A percentile compares a stretch with the other conserved stretches of the same genome.
Evolutionary conservation across 2,797 vertebrate species (phyloP).

Genomic region (Muraenolepis orangiensis): DNA sequence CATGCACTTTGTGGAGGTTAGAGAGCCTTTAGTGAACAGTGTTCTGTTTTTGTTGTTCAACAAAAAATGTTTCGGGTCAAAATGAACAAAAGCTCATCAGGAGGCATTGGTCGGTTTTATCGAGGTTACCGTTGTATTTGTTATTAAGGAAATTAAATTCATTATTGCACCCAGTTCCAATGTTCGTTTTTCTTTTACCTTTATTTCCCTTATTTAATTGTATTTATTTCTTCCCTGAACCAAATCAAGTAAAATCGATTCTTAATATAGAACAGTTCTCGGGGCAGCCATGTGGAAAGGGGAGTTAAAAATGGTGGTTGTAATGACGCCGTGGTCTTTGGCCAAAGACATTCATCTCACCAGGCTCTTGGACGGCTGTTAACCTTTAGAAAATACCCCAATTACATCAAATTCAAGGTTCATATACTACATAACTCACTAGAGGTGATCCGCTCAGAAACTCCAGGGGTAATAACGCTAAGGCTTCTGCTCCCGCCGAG

Average conservation of each 20-base stretch:
- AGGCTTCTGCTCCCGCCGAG: background rate
- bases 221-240: constrained; percentile 16
- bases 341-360: constrained; percentile 31
- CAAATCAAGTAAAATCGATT: constrained; percentile 22
- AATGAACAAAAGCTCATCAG: background rate
- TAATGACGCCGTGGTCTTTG: constrained; percentile 28
- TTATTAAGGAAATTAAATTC: constrained; percentile 45
- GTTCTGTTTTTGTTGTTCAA: background rate
- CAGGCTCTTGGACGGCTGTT: constrained; percentile 32
- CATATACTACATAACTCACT: constrained; percentile 7
- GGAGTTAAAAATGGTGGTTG: constrained; percentile 26
- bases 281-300: constrained; percentile 12
- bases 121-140: constrained; percentile 1
- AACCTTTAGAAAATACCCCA: constrained; percentile 37
- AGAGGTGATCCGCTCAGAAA: background rate
- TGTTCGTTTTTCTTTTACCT: too few relatives aligned
- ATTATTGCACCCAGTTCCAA: constrained; percentile 52
- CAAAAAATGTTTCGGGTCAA: background rate
- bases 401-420: constrained; percentile 29
- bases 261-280: constrained; percentile 7
- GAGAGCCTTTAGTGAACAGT: background rate
- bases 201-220: constrained; percentile 20
- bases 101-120: background rate
- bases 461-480: background rate
- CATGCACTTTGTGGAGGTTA: background rate